These are phyloP conservation scores for Malacoctenus gilli DNA, from an alignment of 2,797 vertebrate species.

Conservation along the genomic window DNA sequence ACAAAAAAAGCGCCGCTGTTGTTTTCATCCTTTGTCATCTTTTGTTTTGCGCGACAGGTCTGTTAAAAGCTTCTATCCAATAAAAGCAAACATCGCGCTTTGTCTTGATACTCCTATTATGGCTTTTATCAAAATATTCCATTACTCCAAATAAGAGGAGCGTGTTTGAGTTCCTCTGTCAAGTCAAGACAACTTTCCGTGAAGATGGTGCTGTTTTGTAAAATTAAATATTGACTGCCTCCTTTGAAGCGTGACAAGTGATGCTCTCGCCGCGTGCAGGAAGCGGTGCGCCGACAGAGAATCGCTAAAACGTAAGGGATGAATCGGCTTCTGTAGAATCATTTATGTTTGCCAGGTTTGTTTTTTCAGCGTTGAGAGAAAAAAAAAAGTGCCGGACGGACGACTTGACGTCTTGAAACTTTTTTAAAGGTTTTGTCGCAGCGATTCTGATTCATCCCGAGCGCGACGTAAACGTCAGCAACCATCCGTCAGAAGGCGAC, in stretches of 20 bases:
- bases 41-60: neutral
- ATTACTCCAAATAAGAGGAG: neutral
- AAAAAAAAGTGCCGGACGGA: too few species aligned
- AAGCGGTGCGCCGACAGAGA: too few species aligned
- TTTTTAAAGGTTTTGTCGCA: too few species aligned
- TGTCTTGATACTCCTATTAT: neutral
- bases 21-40: neutral
- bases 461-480: too few species aligned
- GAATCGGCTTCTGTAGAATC: too few species aligned
- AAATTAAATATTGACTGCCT: neutral
- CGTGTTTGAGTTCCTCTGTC: neutral
- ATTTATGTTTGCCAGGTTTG: too few species aligned
- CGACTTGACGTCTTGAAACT: too few species aligned
- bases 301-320: too few species aligned
- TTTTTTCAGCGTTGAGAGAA: too few species aligned
- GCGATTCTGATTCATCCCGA: too few species aligned
- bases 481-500: too few species aligned
- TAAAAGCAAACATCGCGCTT: neutral
- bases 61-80: constrained; percentile 4
- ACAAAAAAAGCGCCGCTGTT: neutral
- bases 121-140: neutral
- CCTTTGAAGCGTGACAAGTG: neutral
- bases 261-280: neutral
- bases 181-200: neutral
- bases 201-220: neutral